These are phyloP conservation scores for Chinchilla lanigera DNA, from an alignment of 2,113 vertebrate genomes.

Conservation along the genomic window DNA sequence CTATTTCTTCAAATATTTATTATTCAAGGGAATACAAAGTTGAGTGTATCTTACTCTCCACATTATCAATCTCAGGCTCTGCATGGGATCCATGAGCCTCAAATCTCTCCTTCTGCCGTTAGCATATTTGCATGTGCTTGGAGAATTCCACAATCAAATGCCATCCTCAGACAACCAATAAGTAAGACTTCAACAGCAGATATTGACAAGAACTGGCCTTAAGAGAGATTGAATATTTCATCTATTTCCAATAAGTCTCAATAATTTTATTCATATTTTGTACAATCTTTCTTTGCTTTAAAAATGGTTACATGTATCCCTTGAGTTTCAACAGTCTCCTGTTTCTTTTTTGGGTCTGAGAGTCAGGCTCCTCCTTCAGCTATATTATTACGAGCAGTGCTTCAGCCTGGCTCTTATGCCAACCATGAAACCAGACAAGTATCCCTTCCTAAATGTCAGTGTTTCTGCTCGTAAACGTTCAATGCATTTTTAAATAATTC, in stretches of 20 bases:
- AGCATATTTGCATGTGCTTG: neutral
- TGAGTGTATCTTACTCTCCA: too few relatives aligned
- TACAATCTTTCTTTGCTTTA: neutral
- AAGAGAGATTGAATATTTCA: neutral
- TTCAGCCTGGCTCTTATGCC: too few relatives aligned
- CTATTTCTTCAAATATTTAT: too few relatives aligned
- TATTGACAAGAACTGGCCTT: neutral
- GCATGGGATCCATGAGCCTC: neutral
- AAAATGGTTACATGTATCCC: too few relatives aligned
- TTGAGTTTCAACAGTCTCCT: neutral
- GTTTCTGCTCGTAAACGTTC: too few relatives aligned
- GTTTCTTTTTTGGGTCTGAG: neutral
- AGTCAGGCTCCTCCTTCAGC: neutral
- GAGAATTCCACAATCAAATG: neutral
- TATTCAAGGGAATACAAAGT: too few relatives aligned
- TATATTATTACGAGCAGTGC: neutral
- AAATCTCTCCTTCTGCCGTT: neutral
- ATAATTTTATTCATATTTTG: neutral
- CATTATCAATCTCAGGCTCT: neutral
- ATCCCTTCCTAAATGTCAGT: too few relatives aligned
- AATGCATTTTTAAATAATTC: too few relatives aligned
- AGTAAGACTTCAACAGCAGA: neutral
- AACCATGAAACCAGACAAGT: too few relatives aligned
- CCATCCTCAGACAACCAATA: neutral
- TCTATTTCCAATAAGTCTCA: neutral